These are phyloP conservation scores for Aplocera efformata DNA, from an alignment of 2,888 invertebrate species.

Conservation along the genomic window DNA sequence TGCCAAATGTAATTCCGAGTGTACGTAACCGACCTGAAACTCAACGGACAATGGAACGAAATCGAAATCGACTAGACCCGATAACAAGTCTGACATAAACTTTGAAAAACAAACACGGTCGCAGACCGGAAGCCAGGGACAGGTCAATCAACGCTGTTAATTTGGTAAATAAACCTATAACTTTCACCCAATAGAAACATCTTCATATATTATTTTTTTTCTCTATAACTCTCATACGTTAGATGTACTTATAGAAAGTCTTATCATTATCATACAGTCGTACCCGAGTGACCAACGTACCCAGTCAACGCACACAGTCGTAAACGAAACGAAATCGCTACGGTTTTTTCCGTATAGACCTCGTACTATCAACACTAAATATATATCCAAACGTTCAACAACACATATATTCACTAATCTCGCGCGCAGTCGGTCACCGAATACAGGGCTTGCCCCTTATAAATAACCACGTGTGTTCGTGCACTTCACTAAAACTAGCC, in stretches of 20 bases:
- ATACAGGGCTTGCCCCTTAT: constrained; percentile 48
- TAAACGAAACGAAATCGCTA: constrained; percentile 41
- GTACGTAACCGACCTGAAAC: constrained; percentile 39
- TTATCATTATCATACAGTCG: constrained; percentile 63
- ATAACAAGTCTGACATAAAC: constrained; percentile 68
- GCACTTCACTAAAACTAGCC: constrained; percentile 78
- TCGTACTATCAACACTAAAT: constrained; percentile 71
- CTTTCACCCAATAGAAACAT: constrained; percentile 74
- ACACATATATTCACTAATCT: constrained; percentile 79
- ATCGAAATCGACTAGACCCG: constrained; percentile 64
- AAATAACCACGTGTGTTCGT: constrained; percentile 61
- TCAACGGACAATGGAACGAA: constrained; percentile 56
- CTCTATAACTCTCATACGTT: constrained; percentile 70
- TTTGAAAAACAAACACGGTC: constrained; percentile 60
- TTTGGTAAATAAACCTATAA: constrained; percentile 75
- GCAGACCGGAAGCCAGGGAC: constrained; percentile 16
- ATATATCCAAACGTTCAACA: constrained; percentile 79
- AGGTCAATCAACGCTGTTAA: constrained; percentile 57
- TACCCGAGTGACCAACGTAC: constrained; percentile 73
- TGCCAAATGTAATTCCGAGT: no score
- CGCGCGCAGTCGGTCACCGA: constrained; percentile 72
- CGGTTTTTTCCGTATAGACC: constrained; percentile 40
- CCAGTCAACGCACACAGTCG: constrained; percentile 73
- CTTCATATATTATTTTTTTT: constrained; percentile 74
- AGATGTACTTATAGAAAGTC: constrained; percentile 70